Evolutionary conservation across 2,113 vertebrate species (phyloP).

Genomic region (Aleadryas rufinucha): DNA sequence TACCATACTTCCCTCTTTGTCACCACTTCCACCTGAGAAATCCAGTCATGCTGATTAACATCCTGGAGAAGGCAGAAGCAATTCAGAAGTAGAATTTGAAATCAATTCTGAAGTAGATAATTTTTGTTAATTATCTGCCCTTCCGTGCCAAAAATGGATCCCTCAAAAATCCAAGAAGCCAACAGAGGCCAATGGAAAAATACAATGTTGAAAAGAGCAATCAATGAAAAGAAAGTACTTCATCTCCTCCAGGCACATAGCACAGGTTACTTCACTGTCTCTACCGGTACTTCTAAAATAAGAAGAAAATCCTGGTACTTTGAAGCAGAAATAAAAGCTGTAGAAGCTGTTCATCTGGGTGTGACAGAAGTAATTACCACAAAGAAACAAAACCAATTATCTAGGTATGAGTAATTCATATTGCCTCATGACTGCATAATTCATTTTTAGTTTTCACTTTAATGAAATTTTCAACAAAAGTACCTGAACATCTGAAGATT

Average conservation of each 20-base stretch:
- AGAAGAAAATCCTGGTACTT: neutral
- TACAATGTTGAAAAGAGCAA: neutral
- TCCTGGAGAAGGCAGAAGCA: neutral
- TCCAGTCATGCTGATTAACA: neutral
- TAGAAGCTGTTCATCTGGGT: neutral
- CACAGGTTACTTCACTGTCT: neutral
- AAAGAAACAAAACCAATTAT: neutral
- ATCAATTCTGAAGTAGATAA: neutral
- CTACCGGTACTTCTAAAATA: neutral
- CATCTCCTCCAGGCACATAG: neutral
- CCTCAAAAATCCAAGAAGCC: neutral
- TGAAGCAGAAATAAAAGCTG: neutral
- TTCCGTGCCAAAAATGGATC: neutral
- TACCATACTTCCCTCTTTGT: neutral
- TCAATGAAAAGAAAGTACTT: neutral
- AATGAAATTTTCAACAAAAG: neutral
- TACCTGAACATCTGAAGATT: constrained; percentile 93
- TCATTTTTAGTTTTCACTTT: neutral
- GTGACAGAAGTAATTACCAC: neutral
- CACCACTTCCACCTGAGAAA: neutral
- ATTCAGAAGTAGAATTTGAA: neutral
- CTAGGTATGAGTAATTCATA: neutral
- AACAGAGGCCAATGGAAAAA: neutral
- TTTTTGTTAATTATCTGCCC: neutral
- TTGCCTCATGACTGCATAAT: neutral